Evolutionary conservation across 1,140 invertebrate species (phyloP).

Genomic region (Heliconius congener): DNA sequence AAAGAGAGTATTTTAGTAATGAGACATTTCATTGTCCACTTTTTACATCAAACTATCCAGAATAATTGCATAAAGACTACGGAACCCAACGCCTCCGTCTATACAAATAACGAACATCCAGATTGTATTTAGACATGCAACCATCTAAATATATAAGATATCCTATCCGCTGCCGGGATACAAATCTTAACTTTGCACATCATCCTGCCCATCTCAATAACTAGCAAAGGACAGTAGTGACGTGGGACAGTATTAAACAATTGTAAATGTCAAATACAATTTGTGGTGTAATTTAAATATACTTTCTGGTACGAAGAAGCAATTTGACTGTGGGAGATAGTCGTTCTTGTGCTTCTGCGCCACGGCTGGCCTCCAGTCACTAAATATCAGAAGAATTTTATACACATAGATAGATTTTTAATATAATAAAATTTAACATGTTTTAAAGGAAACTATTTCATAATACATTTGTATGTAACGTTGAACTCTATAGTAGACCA

Average conservation of each 20-base stretch:
- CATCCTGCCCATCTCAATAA: conserved; percentile 10
- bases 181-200: neutral
- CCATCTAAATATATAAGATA: neutral
- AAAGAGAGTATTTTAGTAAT: neutral
- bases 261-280: conserved; percentile 48
- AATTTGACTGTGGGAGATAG: conserved; percentile 10
- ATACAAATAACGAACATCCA: no score
- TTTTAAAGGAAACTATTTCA: neutral
- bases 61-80: no score
- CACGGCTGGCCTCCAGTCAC: no score
- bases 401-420: neutral
- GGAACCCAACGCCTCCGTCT: no score
- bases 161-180: neutral
- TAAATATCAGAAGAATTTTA: neutral
- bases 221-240: conserved; percentile 8
- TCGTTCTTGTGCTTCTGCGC: no score
- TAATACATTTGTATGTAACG: neutral
- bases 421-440: neutral
- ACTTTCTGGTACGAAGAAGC: conserved; percentile 2
- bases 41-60: neutral
- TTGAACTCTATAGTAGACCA: neutral
- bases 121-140: no score
- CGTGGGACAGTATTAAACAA: conserved; percentile 40
- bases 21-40: neutral
- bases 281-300: conserved; percentile 26